Evolutionary conservation across 2,888 invertebrate genomes (phyloP).

Genomic region (Selenia dentaria): DNA sequence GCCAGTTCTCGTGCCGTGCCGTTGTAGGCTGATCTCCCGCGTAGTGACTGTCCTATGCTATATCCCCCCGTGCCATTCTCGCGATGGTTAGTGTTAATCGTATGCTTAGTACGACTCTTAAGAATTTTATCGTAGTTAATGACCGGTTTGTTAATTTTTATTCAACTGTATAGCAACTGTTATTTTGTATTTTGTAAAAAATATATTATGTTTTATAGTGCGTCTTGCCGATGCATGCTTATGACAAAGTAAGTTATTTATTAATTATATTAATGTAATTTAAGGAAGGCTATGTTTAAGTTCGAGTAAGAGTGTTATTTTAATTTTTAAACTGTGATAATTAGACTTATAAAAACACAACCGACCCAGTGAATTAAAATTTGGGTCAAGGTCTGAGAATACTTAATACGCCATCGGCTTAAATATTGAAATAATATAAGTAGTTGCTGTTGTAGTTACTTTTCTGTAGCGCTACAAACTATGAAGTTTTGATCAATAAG

Average conservation of each 20-base stretch:
- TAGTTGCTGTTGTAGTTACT: too few relatives aligned
- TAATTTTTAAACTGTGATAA: constrained; percentile 81
- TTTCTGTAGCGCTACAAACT: too few relatives aligned
- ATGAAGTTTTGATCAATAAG: too few relatives aligned
- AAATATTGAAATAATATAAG: too few relatives aligned
- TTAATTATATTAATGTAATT: constrained; percentile 80
- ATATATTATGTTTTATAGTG: constrained; percentile 55
- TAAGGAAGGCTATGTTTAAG: constrained; percentile 79
- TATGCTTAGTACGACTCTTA: constrained; percentile 54
- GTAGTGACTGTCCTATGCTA: constrained; percentile 36
- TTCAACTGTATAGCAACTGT: constrained; percentile 73
- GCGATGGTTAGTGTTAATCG: constrained; percentile 72
- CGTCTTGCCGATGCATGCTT: constrained; percentile 54
- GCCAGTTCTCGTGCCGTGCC: constrained; percentile 6
- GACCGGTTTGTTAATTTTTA: constrained; percentile 69
- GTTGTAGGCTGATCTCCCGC: constrained; percentile 57
- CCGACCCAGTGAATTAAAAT: constrained; percentile 43
- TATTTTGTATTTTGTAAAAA: constrained; percentile 67
- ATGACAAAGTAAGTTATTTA: constrained; percentile 78
- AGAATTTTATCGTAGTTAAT: constrained; percentile 70
- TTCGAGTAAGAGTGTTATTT: constrained; percentile 68
- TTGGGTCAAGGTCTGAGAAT: too few relatives aligned
- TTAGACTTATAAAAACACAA: constrained; percentile 67
- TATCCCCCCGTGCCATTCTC: constrained; percentile 65
- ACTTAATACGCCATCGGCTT: too few relatives aligned